Conservation (phyloP, 2,113 vertebrate species). For the Hippoglossus stenolepis region DNA sequence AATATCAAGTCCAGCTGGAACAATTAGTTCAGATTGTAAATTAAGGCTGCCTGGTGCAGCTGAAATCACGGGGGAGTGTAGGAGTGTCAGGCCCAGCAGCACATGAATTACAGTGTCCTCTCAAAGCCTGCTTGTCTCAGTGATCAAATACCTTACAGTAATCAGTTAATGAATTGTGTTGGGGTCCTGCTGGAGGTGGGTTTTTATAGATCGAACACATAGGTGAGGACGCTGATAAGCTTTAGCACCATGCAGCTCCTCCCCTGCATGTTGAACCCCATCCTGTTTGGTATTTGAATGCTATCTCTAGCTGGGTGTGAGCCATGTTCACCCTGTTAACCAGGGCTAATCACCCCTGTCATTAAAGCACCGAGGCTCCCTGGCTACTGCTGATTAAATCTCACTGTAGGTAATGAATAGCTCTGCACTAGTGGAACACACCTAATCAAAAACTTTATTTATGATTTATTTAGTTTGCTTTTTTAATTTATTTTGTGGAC, state of each 20-base stretch:
- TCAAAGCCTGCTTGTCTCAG: conserved; percentile 16
- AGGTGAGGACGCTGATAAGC: conserved; percentile 28
- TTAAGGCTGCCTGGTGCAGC: not conserved
- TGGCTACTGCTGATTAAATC: conserved; percentile 46
- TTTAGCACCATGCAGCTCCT: conserved; percentile 7
- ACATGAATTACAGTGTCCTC: conserved; percentile 16
- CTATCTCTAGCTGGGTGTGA: conserved; percentile 12
- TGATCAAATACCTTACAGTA: conserved; percentile 38
- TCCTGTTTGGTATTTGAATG: conserved; percentile 38
- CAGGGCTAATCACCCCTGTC: conserved; percentile 48
- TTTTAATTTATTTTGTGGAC: conserved; percentile 11
- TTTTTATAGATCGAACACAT: conserved; percentile 24
- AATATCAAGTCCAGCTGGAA: not conserved
- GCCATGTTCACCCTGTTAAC: conserved; percentile 18
- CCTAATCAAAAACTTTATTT: conserved; percentile 23
- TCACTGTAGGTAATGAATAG: conserved; percentile 53
- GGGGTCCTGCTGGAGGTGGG: conserved; percentile 24
- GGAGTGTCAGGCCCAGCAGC: not conserved
- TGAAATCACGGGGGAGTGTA: not conserved
- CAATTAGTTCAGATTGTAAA: not conserved
- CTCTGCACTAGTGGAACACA: not conserved
- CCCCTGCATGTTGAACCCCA: conserved; percentile 35
- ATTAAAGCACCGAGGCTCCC: conserved; percentile 41
- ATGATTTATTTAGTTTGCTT: not conserved
- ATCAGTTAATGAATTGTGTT: conserved; percentile 50